A percentile compares a stretch with the other conserved stretches of the same genome.
phyloP scores from a whole-genome alignment of 2,797 vertebrate genomes.

The Sebastes oblongus region DNA sequence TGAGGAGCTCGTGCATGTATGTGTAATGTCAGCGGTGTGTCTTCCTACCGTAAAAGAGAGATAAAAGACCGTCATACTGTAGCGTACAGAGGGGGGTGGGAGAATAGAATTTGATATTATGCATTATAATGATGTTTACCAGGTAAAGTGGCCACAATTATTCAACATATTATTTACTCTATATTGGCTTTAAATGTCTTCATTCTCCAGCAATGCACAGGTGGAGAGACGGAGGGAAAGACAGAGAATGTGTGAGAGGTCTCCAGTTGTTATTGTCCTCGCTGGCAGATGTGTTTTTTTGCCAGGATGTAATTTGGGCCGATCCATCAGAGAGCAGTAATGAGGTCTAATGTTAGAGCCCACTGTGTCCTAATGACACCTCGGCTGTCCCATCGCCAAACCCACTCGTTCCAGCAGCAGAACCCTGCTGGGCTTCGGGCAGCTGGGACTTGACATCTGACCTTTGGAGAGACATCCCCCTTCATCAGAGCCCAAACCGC shows the following conservation, averaged over 20 bases:
- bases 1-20: slow-evolving; percentile 47
- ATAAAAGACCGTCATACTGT: slow-evolving; percentile 28
- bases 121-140: slow-evolving; percentile 30
- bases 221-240: neutral
- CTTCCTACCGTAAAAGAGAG: slow-evolving; percentile 42
- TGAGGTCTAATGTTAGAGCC: slow-evolving; percentile 81
- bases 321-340: slow-evolving; percentile 79
- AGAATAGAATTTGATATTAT: slow-evolving; percentile 3
- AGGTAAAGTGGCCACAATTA: slow-evolving; percentile 19
- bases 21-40: slow-evolving; percentile 56
- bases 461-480: slow-evolving; percentile 57
- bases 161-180: slow-evolving; percentile 34
- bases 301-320: slow-evolving; percentile 74
- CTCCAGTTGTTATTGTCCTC: slow-evolving; percentile 62
- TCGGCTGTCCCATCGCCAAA: slow-evolving; percentile 56
- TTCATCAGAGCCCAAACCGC: slow-evolving; percentile 53
- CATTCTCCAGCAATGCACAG: slow-evolving; percentile 28
- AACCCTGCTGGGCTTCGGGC: slow-evolving; percentile 55
- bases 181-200: slow-evolving; percentile 38
- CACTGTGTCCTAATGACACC: slow-evolving; percentile 77
- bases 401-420: slow-evolving; percentile 36
- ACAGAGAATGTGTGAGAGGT: neutral
- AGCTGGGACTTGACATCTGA: slow-evolving; percentile 71
- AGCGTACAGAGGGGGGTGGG: neutral
- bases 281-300: slow-evolving; percentile 49